Base-by-base conservation (phyloP, 2,797 vertebrate genomes). In the Cyprinodon diabolis region DNA sequence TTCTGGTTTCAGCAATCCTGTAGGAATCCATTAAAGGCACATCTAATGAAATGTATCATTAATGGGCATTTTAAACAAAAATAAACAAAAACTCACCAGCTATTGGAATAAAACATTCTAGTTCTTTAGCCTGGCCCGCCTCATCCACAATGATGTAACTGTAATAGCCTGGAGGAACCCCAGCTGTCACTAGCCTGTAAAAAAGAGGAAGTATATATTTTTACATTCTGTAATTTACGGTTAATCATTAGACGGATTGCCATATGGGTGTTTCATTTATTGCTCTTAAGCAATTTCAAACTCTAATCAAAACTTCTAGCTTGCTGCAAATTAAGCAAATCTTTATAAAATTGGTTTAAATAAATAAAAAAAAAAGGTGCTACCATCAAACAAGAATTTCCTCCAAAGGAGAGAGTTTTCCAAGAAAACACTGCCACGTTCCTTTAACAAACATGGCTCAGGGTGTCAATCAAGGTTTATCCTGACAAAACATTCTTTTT, bases 141-240 rank as follows among this genome's bases (percentile, higher is more conserved):
- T 97, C 95, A 0, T 97, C 96, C 0, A 97, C 94, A 92, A 96
- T 96, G 69, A 97, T 90, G 0, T 96, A 95, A 35, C 93, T 87
- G 92, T 95, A 71, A 23, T 71, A 21, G 13, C 21, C 21, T 15
- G 47, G 14, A 37, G 57, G 58, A 37, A 71, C 19, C 3, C 57
- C 57, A 21, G 47, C 57, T 52, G 70, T 35, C 25, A 71, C 70
- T 1, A 71, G 70, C 25, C 70, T 71, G 57, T 66, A 21, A 62
- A 51, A 30, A 25, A 8, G 19, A 71, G n/a, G 23, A 47, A 45
- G 10, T 23, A 11, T 37, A 13, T 8, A 43, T 5, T 43, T 43
- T 66, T 45, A 66, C 9, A 70, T 70, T 48, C 40, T 47, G 37
- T 17, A 45, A 37, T 68, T 69, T 43, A 56, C 30, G 21, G 35